Evolutionary conservation across 2,888 invertebrate genomes (phyloP), one percentile per base, ranked within the genome.

Genomic region (Unio delphinus): DNA sequence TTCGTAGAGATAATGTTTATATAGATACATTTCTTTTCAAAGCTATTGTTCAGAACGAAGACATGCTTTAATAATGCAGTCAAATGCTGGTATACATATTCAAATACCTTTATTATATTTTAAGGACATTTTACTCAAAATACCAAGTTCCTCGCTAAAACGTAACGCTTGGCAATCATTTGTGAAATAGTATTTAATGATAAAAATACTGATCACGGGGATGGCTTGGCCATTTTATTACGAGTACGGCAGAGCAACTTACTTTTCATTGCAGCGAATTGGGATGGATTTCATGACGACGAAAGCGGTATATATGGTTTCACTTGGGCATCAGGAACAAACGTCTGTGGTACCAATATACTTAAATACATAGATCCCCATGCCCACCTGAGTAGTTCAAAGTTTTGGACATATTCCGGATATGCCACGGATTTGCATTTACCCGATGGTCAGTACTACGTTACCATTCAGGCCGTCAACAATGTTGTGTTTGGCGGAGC

Each of bases 261-360:
- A 1, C 11, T 45, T 45, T 23, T 56, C 64, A 26, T 76, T 78
- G 15, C 75, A 84, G 85, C 74, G 0, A 83, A 84, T 70, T 85
- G 84, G 80, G 80, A 84, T 61, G 83, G 82, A 55, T 84, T 85
- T 66, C 75, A 82, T 66, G 85, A 85, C 67, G 75, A 82, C 18
- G 84, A 85, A 68, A 84, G 79, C 64, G 83, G 82, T 26, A 79
- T 85, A 23, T 80, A 68, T 68, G 84, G 81, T 8, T 82, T 80
- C 72, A 81, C 83, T 3, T 85, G 82, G 82, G 79, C 84, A 26
- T 81, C 80, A 8, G 85, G 84, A 45, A 73, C 64, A 23, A 58
- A 59, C 5, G 64, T 83, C 4, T 84, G 84, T 68, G 76, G 73
- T 0, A 72, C 74, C 18, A 80, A 84, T 62, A 70, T 85, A 7